Evolutionary conservation across 2,113 vertebrate species (phyloP), one percentile per base, ranked within the genome.

Genomic region (Eptesicus fuscus): DNA sequence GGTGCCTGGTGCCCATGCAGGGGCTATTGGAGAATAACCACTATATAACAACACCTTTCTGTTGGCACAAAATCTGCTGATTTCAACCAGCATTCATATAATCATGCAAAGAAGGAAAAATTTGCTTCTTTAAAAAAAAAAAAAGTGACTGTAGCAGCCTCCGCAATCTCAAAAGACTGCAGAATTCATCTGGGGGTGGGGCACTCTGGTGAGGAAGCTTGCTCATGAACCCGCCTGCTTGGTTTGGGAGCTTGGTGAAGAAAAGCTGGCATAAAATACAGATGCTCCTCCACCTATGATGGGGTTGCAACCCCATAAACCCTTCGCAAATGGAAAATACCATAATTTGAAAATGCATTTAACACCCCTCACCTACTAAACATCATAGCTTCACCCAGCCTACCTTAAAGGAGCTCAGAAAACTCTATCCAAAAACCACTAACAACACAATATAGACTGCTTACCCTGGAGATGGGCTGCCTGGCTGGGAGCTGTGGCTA

Each of bases 1-100:
- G 28, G 10, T 1, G 9, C 37, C 22, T 7, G 16, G 51, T 0
- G 25, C 8, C 35, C 35, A 10, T 35, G 13, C 5, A 16, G n/a
- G 7, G 4, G 23, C 23, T 12, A 2, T 28, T 35, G 56, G 73
- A 13, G 40, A 37, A 40, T 22, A 3, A 5, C 79, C 22, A 0
- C 56, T 10, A 4, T 1, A n/a, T 2, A 13, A 32, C n/a, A 30
- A 0, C 30, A 6, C 65, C 20, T 70, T 71, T 49, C n/a, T 9
- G 7, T 28, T 10, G 23, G 78, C n/a, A 1, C 17, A 49, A 65
- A 47, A 32, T 44, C 83, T 47, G 49, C 17, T 6, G 22, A 17
- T 47, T 35, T 20, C 65, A 22, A 25, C 37, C 40, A 79, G 77
- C 47, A 35, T 61, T 51, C 83, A 12, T 5, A 1, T 7, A 37